These are phyloP conservation scores for Anthopleura xanthogrammica DNA, from an alignment of 92 coral and sea anemone genomes.

Conservation along the genomic window DNA sequence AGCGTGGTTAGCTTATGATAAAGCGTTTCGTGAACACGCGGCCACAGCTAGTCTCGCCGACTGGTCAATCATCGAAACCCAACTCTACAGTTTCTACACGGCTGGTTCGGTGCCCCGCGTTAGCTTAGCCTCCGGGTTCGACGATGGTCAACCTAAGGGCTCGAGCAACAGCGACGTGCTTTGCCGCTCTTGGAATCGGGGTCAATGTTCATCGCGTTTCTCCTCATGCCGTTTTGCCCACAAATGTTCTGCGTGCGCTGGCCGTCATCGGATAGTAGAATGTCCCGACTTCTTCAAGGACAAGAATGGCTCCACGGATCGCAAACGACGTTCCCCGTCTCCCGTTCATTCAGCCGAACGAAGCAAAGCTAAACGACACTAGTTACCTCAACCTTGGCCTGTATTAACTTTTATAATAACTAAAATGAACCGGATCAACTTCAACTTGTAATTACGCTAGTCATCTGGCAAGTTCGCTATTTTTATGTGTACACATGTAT, in stretches of 20 bases:
- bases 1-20: slow-evolving; percentile 26
- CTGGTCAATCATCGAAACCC: slow-evolving; percentile 23
- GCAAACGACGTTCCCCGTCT: neutral
- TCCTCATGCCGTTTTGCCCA: slow-evolving; percentile 34
- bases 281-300: neutral
- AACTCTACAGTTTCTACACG: slow-evolving; percentile 4
- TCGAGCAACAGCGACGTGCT: neutral
- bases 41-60: slow-evolving; percentile 4
- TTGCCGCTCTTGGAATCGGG: slow-evolving; percentile 18
- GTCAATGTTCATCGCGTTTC: slow-evolving; percentile 24
- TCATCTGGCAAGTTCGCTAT: neutral
- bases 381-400: neutral
- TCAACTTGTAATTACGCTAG: neutral
- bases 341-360: neutral
- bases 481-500: neutral
- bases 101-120: slow-evolving; percentile 4
- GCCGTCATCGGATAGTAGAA: slow-evolving; percentile 26
- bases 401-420: neutral
- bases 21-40: slow-evolving; percentile 27
- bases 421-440: neutral
- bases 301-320: neutral
- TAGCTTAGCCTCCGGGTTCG: neutral
- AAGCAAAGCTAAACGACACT: neutral
- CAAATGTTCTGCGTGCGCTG: slow-evolving; percentile 34
- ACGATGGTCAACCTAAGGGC: neutral